A percentile compares a stretch with the other conserved stretches of the same genome.
Conservation (phyloP, 2,888 invertebrate species). For the Taphrorychus bicolor region DNA sequence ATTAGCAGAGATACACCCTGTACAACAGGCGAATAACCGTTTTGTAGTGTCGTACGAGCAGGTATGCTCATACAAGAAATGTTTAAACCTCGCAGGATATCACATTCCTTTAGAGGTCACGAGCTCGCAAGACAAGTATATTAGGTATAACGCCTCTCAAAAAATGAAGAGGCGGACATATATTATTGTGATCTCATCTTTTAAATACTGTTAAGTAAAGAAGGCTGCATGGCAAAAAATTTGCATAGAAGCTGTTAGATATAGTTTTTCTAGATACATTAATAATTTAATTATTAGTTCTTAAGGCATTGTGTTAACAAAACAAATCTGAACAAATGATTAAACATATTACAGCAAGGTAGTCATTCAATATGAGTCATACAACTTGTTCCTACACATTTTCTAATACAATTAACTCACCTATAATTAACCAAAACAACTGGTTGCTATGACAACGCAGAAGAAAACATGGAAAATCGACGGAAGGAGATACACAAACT, state of each 20-base stretch:
- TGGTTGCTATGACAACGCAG: constrained; percentile 35
- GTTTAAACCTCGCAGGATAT: constrained; percentile 13
- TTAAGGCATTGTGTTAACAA: too few relatives aligned
- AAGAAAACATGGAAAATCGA: constrained; percentile 31
- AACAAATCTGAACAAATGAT: too few relatives aligned
- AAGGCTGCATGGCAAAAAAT: background rate
- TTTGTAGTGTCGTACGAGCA: background rate
- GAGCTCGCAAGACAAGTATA: constrained; percentile 8
- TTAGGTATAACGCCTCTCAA: constrained; percentile 4
- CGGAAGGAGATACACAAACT: background rate
- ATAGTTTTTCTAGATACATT: too few relatives aligned
- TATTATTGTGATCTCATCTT: constrained; percentile 22
- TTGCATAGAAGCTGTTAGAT: too few relatives aligned
- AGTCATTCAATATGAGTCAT: too few relatives aligned
- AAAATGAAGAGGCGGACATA: constrained; percentile 5
- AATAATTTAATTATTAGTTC: too few relatives aligned
- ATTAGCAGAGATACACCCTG: background rate
- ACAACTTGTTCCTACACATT: background rate
- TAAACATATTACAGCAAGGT: too few relatives aligned
- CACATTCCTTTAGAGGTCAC: constrained; percentile 26
- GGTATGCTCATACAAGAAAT: constrained; percentile 15
- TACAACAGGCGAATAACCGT: background rate
- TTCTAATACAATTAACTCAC: background rate
- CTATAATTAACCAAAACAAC: constrained; percentile 13
- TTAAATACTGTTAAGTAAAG: background rate